phyloP scores from a whole-genome alignment of 1,140 invertebrate species.

The Atta colombica region DNA sequence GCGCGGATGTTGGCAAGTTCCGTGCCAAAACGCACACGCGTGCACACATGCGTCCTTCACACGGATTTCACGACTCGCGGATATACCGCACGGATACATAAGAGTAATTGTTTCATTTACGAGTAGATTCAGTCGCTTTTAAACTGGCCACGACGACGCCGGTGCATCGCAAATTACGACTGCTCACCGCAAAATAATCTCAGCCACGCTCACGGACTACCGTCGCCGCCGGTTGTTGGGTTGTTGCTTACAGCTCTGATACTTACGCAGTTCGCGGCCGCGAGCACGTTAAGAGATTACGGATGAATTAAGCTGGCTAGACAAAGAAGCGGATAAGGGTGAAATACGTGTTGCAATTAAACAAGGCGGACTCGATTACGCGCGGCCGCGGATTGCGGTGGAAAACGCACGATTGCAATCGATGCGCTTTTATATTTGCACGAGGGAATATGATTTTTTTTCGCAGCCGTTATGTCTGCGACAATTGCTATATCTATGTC shows the following conservation, averaged over 20 bases:
- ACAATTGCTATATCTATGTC: conserved; percentile 19
- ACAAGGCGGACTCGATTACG: conserved; percentile 60
- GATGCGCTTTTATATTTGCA: conserved; percentile 49
- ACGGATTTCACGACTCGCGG: not conserved
- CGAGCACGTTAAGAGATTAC: conserved; percentile 63
- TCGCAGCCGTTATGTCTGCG: not conserved
- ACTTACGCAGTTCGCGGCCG: conserved; percentile 44
- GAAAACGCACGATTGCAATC: conserved; percentile 45
- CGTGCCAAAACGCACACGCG: not conserved
- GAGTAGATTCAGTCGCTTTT: conserved; percentile 38
- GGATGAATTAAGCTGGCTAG: conserved; percentile 54
- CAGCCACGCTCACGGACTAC: not conserved
- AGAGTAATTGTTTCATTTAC: conserved; percentile 65
- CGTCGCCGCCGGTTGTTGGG: not conserved
- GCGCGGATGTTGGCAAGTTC: not conserved
- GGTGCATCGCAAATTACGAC: conserved; percentile 51
- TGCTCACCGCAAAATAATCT: conserved; percentile 54
- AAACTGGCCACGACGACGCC: not conserved
- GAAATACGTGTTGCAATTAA: conserved; percentile 59
- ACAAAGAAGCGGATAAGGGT: conserved; percentile 56
- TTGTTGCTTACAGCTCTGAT: conserved; percentile 42
- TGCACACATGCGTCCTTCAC: not conserved
- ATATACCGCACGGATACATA: not conserved
- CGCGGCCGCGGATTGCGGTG: not conserved
- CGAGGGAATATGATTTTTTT: conserved; percentile 26